These are phyloP conservation scores for Tinea trinotella DNA, from an alignment of 2,888 invertebrate species.

Conservation along the genomic window DNA sequence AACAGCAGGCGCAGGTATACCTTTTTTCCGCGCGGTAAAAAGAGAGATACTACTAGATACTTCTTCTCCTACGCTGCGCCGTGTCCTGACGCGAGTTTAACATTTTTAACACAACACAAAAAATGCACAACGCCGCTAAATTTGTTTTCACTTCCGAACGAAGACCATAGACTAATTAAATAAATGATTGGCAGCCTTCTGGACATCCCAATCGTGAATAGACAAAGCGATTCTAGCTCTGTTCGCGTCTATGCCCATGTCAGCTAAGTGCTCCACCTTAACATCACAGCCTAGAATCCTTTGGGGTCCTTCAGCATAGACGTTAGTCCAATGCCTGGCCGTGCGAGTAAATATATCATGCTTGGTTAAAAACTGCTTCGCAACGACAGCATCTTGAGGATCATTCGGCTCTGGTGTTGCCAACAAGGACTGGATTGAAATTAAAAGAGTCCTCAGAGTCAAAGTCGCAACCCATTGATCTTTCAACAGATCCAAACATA, in stretches of 20 bases:
- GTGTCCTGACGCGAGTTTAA: too few species aligned
- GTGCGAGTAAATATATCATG: slow-evolving; percentile 89
- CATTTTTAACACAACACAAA: too few species aligned
- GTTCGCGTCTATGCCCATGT: slow-evolving; percentile 95
- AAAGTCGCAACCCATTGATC: slow-evolving; percentile 98
- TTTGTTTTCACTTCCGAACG: too few species aligned
- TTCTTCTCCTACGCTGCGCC: too few species aligned
- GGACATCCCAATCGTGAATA: slow-evolving; percentile 93
- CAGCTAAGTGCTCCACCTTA: slow-evolving; percentile 89
- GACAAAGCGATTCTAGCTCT: slow-evolving; percentile 92
- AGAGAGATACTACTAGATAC: too few species aligned
- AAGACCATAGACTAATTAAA: slow-evolving; percentile 40
- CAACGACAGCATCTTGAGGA: slow-evolving; percentile 96
- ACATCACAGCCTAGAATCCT: slow-evolving; percentile 80
- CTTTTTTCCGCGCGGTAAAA: too few species aligned
- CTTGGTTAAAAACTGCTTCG: slow-evolving; percentile 95
- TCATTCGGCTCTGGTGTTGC: slow-evolving; percentile 94
- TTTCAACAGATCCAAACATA: slow-evolving; percentile 98
- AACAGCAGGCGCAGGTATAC: too few species aligned
- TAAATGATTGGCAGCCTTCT: slow-evolving; percentile 86
- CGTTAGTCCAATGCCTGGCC: slow-evolving; percentile 96
- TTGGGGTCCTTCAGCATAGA: slow-evolving; percentile 88
- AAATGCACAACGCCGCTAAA: too few species aligned
- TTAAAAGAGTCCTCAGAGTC: slow-evolving; percentile 94
- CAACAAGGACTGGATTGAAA: slow-evolving; percentile 95